A percentile compares a stretch with the other conserved stretches of the same genome.
These are phyloP conservation scores for Hylaeus volcanicus DNA, from an alignment of 1,140 invertebrate genomes.

Conservation along the genomic window DNA sequence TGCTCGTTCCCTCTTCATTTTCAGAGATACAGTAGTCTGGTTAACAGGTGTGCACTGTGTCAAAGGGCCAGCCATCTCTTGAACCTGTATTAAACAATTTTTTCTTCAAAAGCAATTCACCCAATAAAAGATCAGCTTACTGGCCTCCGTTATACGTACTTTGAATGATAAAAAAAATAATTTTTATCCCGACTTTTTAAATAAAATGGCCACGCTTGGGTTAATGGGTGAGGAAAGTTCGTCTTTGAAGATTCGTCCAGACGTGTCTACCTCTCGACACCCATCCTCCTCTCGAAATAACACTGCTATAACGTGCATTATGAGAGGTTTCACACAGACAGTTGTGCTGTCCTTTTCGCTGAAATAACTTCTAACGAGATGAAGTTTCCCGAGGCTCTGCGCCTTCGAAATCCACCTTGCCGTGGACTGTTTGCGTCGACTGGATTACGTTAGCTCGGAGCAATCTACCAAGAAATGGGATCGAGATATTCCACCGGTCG, in stretches of 20 bases:
- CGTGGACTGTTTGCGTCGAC: not conserved
- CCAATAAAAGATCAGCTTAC: too few relatives aligned
- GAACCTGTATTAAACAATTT: too few relatives aligned
- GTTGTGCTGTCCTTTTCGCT: not conserved
- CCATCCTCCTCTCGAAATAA: not conserved
- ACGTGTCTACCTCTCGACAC: not conserved
- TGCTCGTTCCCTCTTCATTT: too few relatives aligned
- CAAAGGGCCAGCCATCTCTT: too few relatives aligned
- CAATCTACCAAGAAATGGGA: constrained; percentile 1
- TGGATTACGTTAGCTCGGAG: not conserved
- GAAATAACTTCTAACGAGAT: not conserved
- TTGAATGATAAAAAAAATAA: too few relatives aligned
- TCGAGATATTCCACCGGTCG: not conserved
- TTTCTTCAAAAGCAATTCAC: too few relatives aligned
- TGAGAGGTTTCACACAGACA: not conserved
- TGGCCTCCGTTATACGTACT: too few relatives aligned
- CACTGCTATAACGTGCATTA: not conserved
- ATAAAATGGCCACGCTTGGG: not conserved
- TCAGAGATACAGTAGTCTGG: too few relatives aligned
- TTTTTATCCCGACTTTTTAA: too few relatives aligned
- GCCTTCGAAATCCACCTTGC: not conserved
- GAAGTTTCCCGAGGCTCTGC: not conserved
- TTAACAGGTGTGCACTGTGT: too few relatives aligned
- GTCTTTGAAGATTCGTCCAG: too few relatives aligned
- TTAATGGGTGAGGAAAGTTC: not conserved